A percentile compares a stretch with the other conserved stretches of the same genome.
These are phyloP conservation scores for Lasius fuliginosus DNA, from an alignment of 2,888 invertebrate genomes.

Conservation along the genomic window DNA sequence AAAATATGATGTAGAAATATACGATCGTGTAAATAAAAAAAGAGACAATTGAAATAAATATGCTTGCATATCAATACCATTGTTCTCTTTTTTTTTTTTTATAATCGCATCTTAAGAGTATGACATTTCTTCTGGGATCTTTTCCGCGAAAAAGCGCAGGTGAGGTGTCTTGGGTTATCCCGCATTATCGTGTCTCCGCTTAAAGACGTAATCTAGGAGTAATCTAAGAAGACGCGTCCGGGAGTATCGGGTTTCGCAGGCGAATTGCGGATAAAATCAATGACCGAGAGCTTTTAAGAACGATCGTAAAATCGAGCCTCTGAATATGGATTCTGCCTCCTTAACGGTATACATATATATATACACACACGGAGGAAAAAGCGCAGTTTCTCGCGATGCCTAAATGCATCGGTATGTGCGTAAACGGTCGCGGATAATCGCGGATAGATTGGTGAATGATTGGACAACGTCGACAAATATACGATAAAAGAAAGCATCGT, in stretches of 20 bases:
- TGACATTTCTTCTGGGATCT: background rate
- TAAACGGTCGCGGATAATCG: conserved; percentile 13
- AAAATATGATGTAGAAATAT: background rate
- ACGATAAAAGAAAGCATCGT: conserved; percentile 1
- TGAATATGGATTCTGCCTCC: conserved; percentile 19
- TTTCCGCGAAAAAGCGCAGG: background rate
- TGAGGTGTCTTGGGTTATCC: conserved; percentile 39
- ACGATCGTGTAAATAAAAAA: background rate
- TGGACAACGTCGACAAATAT: background rate
- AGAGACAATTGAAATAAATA: background rate
- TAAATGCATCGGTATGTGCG: background rate
- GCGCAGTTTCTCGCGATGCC: background rate
- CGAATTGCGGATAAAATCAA: conserved; percentile 60
- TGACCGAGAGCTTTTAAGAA: conserved; percentile 49
- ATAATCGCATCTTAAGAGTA: background rate
- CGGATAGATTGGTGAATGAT: background rate
- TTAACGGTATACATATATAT: conserved; percentile 36
- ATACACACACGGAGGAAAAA: background rate
- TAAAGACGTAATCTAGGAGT: conserved; percentile 53
- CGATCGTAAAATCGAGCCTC: conserved; percentile 59
- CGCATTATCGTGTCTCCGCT: conserved; percentile 52
- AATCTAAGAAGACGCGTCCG: conserved; percentile 55
- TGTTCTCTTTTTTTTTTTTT: background rate
- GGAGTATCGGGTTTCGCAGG: conserved; percentile 58
- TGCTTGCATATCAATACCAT: too few species aligned